These are phyloP conservation scores for Ganaspis sp. DNA, from an alignment of 1,140 invertebrate genomes.

Conservation along the genomic window DNA sequence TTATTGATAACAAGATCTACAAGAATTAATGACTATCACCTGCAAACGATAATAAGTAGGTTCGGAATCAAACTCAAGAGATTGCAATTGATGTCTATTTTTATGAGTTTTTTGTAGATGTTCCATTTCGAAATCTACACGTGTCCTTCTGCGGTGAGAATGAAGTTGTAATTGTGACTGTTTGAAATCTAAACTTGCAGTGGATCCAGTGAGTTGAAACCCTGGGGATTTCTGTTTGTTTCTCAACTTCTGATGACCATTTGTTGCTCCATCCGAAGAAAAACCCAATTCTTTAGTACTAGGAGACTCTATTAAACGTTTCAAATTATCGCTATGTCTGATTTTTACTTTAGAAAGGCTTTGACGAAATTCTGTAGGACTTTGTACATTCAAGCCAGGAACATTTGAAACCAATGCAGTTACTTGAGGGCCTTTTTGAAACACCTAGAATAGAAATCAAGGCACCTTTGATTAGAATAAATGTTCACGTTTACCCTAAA, in stretches of 20 bases:
- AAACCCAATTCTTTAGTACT: constrained; percentile 63
- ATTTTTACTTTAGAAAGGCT: constrained; percentile 63
- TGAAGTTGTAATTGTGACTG: constrained; percentile 60
- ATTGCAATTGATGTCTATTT: constrained; percentile 55
- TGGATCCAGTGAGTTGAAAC: constrained; percentile 65
- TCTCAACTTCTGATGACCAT: constrained; percentile 62
- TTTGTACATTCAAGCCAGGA: constrained; percentile 77
- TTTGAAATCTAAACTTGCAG: constrained; percentile 67
- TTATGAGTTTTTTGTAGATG: constrained; percentile 65
- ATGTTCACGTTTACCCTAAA: too few species aligned
- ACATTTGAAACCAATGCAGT: constrained; percentile 78
- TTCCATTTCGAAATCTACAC: constrained; percentile 62
- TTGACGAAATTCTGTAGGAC: constrained; percentile 62
- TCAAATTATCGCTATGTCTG: constrained; percentile 60
- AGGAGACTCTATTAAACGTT: constrained; percentile 51
- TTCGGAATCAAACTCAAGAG: constrained; percentile 72
- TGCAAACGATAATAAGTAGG: constrained; percentile 71
- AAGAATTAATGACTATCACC: too few species aligned
- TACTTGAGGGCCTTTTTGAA: constrained; percentile 80
- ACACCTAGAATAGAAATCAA: constrained; percentile 76
- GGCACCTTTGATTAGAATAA: not conserved
- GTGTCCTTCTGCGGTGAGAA: constrained; percentile 53
- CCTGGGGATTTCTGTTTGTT: constrained; percentile 59
- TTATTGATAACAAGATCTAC: too few species aligned
- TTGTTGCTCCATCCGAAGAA: constrained; percentile 60